Evolutionary conservation across 2,888 invertebrate species (phyloP), one percentile per base, ranked within the genome.

Genomic region (Chironomus tentans): DNA sequence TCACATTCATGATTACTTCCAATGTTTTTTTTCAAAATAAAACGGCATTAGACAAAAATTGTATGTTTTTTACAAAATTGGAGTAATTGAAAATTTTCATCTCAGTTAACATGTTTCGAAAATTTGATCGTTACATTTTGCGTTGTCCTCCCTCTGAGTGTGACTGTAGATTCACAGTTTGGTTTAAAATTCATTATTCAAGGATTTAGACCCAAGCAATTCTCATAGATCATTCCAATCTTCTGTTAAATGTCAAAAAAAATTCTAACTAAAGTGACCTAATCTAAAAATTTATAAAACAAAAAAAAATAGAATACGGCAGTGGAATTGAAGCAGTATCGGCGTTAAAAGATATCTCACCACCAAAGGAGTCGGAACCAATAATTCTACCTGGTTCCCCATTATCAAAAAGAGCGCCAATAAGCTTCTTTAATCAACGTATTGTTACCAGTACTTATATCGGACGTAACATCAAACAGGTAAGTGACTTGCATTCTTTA

Each of bases 301-400:
- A 61, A 56, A 56, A 61, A 5, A n/a, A 50, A 71, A 24, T 70
- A 74, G 74, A 68, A 62, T 74, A 74, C 68, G 68, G 47, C 62
- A 13, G 65, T 24, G 48, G 21, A n/a, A 47, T 65, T 18, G 74
- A 73, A 56, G 12, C 62, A 24, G 15, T 73, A 15, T 73, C 74
- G 15, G 46, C 21, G 18, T 68, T 74, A 62, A 74, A 74, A 46
- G 74, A 68, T 68, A 74, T 74, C 68, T 72, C 72, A 15, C 72
- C 72, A 61, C 72, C 72, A 13, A 28, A n/a, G 7, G 12, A 38
- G 2, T 0, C 62, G 3, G 72, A 72, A 24, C 72, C 72, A 61
- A 38, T 38, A 38, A 21, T 72, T 38, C 22, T 72, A 46, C 72
- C 38, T 7, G 46, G 38, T 15, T 62, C 68, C 2, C 68, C 72